phyloP scores from a whole-genome alignment of 1,140 invertebrate genomes.

The Diorhabda sublineata region DNA sequence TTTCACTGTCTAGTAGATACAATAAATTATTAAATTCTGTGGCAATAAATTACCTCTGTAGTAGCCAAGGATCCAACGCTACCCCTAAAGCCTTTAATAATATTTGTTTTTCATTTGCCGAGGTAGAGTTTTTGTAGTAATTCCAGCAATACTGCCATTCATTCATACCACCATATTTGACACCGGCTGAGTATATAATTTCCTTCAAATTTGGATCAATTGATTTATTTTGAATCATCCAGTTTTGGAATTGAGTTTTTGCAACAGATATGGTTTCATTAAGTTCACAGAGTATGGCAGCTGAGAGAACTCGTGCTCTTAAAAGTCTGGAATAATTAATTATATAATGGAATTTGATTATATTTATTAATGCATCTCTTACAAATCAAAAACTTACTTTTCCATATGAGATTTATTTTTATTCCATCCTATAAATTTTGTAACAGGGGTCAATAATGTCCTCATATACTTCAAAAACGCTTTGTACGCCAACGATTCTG shows the following conservation, averaged over 20 bases:
- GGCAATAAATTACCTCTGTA: slow-evolving; percentile 51
- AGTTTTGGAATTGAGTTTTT: slow-evolving; percentile 58
- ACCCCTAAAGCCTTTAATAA: slow-evolving; percentile 67
- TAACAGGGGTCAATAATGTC: slow-evolving; percentile 57
- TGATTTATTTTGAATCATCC: slow-evolving; percentile 57
- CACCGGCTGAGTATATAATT: slow-evolving; percentile 70
- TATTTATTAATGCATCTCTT: not conserved
- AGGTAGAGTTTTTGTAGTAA: slow-evolving; percentile 61
- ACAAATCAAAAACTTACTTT: slow-evolving; percentile 50
- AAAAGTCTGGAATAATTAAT: slow-evolving; percentile 38
- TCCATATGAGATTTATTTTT: slow-evolving; percentile 63
- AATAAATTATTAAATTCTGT: too few species aligned
- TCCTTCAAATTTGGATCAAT: slow-evolving; percentile 68
- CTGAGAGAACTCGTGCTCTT: slow-evolving; percentile 39
- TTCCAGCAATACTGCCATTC: slow-evolving; percentile 77
- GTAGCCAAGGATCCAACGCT: slow-evolving; percentile 66
- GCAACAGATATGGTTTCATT: slow-evolving; percentile 61
- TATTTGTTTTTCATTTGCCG: slow-evolving; percentile 64
- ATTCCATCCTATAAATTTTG: slow-evolving; percentile 61
- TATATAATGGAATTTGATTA: slow-evolving; percentile 10
- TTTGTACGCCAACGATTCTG: slow-evolving; percentile 62
- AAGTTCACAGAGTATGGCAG: slow-evolving; percentile 61
- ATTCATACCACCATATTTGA: slow-evolving; percentile 62
- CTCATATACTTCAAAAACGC: slow-evolving; percentile 61
- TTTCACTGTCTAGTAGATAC: too few species aligned